Evolutionary conservation across 2,113 vertebrate species (phyloP).

Genomic region (Rana temporaria): DNA sequence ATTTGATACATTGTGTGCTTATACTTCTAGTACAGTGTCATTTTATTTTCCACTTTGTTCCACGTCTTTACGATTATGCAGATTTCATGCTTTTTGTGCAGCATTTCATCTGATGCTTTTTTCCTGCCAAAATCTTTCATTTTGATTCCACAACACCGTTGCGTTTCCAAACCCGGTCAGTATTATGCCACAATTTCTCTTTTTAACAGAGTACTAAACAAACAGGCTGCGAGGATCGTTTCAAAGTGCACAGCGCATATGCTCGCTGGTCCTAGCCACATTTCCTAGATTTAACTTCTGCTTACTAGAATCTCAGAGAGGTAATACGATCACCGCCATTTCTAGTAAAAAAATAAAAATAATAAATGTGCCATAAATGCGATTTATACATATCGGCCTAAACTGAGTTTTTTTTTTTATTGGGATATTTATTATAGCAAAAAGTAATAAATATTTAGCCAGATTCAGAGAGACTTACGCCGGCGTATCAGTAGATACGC

Average conservation of each 20-base stretch:
- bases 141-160: background rate
- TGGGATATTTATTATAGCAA: too few species aligned
- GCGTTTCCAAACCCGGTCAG: background rate
- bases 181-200: background rate
- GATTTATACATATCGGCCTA: too few species aligned
- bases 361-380: too few species aligned
- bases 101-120: constrained; percentile 6
- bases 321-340: too few species aligned
- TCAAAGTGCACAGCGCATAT: background rate
- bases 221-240: background rate
- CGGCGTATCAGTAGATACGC: too few species aligned
- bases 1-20: background rate
- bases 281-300: background rate
- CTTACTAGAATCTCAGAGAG: too few species aligned
- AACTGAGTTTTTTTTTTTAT: too few species aligned
- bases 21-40: constrained; percentile 10
- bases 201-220: background rate
- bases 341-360: too few species aligned
- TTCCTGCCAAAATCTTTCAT: constrained; percentile 10
- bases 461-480: too few species aligned
- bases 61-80: constrained; percentile 30
- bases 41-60: constrained; percentile 43
- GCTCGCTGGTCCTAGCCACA: background rate
- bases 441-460: too few species aligned
- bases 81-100: constrained; percentile 32